A percentile compares a stretch with the other conserved stretches of the same genome.
Conservation (phyloP, 2,797 vertebrate species). For the Lacerta bilineata region DNA sequence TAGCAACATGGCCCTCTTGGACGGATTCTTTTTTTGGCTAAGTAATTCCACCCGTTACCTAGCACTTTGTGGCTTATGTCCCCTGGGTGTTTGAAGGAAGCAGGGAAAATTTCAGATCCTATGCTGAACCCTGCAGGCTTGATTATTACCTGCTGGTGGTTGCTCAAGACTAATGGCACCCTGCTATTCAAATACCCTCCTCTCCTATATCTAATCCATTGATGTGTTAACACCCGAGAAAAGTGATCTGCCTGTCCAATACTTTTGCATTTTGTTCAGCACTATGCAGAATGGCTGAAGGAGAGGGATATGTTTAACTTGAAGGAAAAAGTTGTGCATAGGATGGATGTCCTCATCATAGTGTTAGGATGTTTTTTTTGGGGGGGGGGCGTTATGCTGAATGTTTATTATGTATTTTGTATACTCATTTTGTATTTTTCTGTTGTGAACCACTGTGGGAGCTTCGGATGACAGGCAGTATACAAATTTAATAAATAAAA, state of each 20-base stretch:
- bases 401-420: too few species aligned
- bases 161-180: conserved; percentile 49
- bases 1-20: conserved; percentile 51
- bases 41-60: conserved; percentile 46
- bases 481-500: too few species aligned
- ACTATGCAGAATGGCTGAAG: background rate
- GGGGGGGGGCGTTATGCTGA: too few species aligned
- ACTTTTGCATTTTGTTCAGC: conserved; percentile 51
- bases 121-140: background rate
- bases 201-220: conserved; percentile 63
- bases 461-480: too few species aligned
- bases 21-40: conserved; percentile 34
- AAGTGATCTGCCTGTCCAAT: conserved; percentile 29
- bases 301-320: background rate
- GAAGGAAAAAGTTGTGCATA: too few species aligned
- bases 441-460: too few species aligned
- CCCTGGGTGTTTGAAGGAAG: conserved; percentile 47
- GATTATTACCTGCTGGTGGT: conserved; percentile 40
- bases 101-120: conserved; percentile 44
- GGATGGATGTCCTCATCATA: too few species aligned
- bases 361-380: too few species aligned
- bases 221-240: conserved; percentile 54
- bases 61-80: conserved; percentile 24
- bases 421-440: too few species aligned
- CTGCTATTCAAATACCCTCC: conserved; percentile 49